Evolutionary conservation across 1,140 invertebrate species (phyloP).

Genomic region (Drosophila orena): DNA sequence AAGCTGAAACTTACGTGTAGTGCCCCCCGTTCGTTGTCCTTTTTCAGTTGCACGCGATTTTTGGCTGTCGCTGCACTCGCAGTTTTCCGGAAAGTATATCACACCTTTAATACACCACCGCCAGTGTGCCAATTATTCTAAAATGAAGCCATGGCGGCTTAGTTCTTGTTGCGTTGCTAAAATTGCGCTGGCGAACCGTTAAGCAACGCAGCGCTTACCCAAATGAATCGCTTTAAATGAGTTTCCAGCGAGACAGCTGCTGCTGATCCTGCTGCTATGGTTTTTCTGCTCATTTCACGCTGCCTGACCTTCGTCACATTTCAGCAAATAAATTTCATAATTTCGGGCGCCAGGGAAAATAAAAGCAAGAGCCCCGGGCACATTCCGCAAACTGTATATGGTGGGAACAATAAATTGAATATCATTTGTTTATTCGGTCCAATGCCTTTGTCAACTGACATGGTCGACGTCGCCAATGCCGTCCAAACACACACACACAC

Average conservation of each 20-base stretch:
- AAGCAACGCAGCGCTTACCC: slow-evolving; percentile 64
- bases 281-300: slow-evolving; percentile 44
- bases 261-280: slow-evolving; percentile 10
- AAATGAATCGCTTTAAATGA: slow-evolving; percentile 76
- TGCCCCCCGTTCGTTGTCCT: slow-evolving; percentile 21
- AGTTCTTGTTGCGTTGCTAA: slow-evolving; percentile 17
- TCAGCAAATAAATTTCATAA: slow-evolving; percentile 51
- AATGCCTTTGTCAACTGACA: slow-evolving; percentile 74
- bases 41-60: slow-evolving; percentile 20
- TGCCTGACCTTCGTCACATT: slow-evolving; percentile 47
- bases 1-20: slow-evolving; percentile 65
- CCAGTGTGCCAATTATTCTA: slow-evolving; percentile 51
- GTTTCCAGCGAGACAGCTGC: slow-evolving; percentile 59
- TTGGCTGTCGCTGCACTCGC: slow-evolving; percentile 44
- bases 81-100: slow-evolving; percentile 40
- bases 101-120: slow-evolving; percentile 20
- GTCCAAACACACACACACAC: slow-evolving; percentile 29
- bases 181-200: slow-evolving; percentile 42
- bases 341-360: slow-evolving; percentile 9
- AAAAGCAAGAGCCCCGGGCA: slow-evolving; percentile 25
- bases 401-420: slow-evolving; percentile 77
- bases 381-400: slow-evolving; percentile 42
- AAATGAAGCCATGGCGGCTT: slow-evolving; percentile 4
- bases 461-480: slow-evolving; percentile 9
- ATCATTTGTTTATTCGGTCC: slow-evolving; percentile 80